phyloP scores from a whole-genome alignment of 35 echinoderm and acorn worm species.

The Apostichopus californicus region DNA sequence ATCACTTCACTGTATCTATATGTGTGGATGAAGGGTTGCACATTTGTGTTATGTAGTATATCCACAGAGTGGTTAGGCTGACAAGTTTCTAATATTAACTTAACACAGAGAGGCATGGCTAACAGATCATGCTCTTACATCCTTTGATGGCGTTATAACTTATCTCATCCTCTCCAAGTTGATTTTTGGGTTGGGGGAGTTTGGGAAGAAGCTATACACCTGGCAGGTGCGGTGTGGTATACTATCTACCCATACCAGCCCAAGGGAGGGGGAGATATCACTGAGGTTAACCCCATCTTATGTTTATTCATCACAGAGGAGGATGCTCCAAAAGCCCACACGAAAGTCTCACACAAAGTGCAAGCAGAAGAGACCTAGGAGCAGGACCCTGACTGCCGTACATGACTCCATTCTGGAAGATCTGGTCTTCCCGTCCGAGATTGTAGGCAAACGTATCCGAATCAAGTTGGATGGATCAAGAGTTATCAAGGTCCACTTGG shows the following conservation, averaged over 20 bases:
- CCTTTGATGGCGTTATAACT: too few relatives aligned
- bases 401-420: conserved; percentile 97
- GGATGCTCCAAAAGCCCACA: conserved; percentile 97
- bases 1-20: neutral
- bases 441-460: conserved; percentile 92
- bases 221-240: neutral
- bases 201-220: neutral
- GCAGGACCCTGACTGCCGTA: conserved; percentile 92
- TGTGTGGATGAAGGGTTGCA: neutral
- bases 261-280: too few relatives aligned
- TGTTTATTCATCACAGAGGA: conserved; percentile 66
- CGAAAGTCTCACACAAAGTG: conserved; percentile 87
- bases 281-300: too few relatives aligned
- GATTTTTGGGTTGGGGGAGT: neutral
- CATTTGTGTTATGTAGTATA: too few relatives aligned
- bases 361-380: conserved; percentile 98
- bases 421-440: conserved; percentile 98
- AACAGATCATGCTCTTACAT: too few relatives aligned
- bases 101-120: too few relatives aligned
- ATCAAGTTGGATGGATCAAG: conserved; percentile 84
- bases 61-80: too few relatives aligned
- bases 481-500: conserved; percentile 95
- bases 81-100: too few relatives aligned
- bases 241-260: too few relatives aligned
- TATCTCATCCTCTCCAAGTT: neutral